Evolutionary conservation across 2,797 vertebrate species (phyloP), one percentile per base, ranked within the genome.

Genomic region (Momotus momota): DNA sequence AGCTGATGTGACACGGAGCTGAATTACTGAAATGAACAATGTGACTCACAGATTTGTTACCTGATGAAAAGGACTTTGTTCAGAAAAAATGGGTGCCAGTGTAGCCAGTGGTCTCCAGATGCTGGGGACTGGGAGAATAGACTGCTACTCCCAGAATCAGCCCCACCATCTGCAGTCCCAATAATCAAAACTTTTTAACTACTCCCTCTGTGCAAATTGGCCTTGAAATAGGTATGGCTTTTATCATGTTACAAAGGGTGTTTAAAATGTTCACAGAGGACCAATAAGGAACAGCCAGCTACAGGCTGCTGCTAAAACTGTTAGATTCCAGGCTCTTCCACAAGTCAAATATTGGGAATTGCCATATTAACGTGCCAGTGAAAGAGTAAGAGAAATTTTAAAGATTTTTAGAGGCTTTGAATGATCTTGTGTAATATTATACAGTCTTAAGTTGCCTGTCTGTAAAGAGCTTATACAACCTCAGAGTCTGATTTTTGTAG

Each of bases 181-280:
- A 85, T 85, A 96, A 95, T 94, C 93, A 94, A 96, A 93, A 96
- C 78, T 93, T 94, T 94, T 80, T 95, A 94, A 35, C 86, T 73
- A 20, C 62, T 94, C 96, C 90, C 90, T 54, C 22, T 84, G 66
- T 67, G 88, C 89, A 84, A 88, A 90, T 91, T 80, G 90, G 73
- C 78, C 88, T 82, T 90, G 82, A 80, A 95, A 96, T 54, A 87
- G 90, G 90, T 92, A 79, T 5, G n/a, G 93, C 73, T 96, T 94
- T 94, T 77, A 80, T 84, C 29, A 14, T 55, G 62, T 31, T 84
- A 70, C 81, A 71, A 13, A 94, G 70, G 81, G 58, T 80, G 51
- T 73, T 95, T 69, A 87, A 90, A 95, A 93, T 40, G 49, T 93
- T 88, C 95, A 71, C 94, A 80, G 23, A 90, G 78, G 90, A 70